Percentiles rank a stretch among this genome's conserved stretches.
Evolutionary conservation across 2,888 invertebrate genomes (phyloP).

Genomic region (Ethmia dodecea): DNA sequence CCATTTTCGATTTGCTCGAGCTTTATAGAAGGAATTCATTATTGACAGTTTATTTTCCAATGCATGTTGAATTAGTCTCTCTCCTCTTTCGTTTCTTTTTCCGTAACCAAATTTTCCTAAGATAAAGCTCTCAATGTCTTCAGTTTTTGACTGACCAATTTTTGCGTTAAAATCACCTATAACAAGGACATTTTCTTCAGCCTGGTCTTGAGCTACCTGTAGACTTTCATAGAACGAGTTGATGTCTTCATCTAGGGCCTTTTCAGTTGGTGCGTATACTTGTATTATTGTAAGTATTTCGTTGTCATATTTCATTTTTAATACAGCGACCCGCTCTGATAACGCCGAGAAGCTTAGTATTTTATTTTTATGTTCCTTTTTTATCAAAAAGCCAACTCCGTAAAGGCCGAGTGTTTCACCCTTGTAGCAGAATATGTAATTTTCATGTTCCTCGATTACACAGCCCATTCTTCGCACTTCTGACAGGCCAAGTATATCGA

Average conservation of each 20-base stretch:
- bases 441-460: neutral
- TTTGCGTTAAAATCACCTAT: constrained; percentile 11
- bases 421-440: neutral
- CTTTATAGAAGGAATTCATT: constrained; percentile 17
- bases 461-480: neutral
- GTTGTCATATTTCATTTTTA: neutral
- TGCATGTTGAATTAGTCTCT: constrained; percentile 18
- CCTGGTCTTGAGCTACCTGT: neutral
- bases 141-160: constrained; percentile 9
- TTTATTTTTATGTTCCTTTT: neutral
- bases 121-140: constrained; percentile 7
- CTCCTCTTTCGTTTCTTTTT: constrained; percentile 15
- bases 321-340: neutral
- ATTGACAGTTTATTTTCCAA: constrained; percentile 17
- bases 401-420: neutral
- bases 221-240: neutral
- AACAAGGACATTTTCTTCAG: neutral
- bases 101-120: constrained; percentile 16
- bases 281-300: neutral
- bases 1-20: constrained; percentile 9
- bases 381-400: neutral
- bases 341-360: neutral
- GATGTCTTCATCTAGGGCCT: neutral
- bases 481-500: neutral
- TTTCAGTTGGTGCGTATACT: neutral